Base-by-base conservation (phyloP, 37 sponge, comb jelly and placozoan species). In the Agelas oroides region DNA sequence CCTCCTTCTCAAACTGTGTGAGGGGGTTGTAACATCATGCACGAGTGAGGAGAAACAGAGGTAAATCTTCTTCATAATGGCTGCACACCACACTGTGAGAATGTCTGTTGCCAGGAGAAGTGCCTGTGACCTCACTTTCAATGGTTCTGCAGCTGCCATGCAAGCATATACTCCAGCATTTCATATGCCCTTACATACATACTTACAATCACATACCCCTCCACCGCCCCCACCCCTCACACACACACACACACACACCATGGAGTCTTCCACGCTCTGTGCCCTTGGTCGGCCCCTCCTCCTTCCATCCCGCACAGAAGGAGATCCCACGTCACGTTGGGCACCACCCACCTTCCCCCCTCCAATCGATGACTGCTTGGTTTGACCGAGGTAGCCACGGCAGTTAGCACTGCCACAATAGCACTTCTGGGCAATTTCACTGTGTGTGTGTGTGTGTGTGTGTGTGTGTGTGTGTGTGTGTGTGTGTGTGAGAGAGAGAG, bases 361-460 rank as follows among this genome's bases (percentile, higher is more conserved):
- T 25, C 55, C 31, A 6, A 32, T 30, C 32, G 71, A 32, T 27
- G 55, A 38, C 71, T 80, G 82, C 59, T 96, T 93, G 21, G 85
- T 85, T 17, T 76, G 94, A 20, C 99, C 99, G 18, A 98, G 76
- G 85, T 83, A 82, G 13, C 97, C 95, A 55, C 99, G 59, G 75
- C 99, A 98, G 57, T 91, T 94, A 35, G 77, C 84, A 81, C 90
- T 75, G 18, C 97, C 99, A 93, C 99, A 98, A 68, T 89, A 98
- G 75, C 99, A 98, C 82, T 92, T 92, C 82, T 98, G 99, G 37
- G 89, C 98, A 15, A 76, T 84, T 40, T 93, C 90, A 36, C 97
- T 96, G 84, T 39, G 78, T 18, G 35, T 46, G 46, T 59, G 46
- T 46, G 46, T 46, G 46, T 46, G n/a, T n/a, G n/a, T n/a, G n/a